Base-by-base conservation (phyloP, 30 jellyfish, hydroid and myxozoan species). In the Chironex yamaguchii region DNA sequence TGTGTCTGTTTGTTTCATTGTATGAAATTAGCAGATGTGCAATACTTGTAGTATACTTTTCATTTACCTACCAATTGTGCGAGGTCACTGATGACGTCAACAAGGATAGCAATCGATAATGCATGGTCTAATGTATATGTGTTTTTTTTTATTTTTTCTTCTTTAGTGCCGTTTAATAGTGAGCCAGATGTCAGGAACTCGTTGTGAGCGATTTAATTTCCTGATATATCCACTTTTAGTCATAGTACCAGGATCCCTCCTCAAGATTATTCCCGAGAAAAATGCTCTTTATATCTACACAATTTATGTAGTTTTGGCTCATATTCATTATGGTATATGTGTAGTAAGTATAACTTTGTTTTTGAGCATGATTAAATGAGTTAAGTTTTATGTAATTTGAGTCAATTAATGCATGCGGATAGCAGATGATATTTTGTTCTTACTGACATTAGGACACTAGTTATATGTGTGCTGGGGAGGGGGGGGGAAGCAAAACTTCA, bases 131-230 rank as follows among this genome's bases (percentile, higher is more conserved):
- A n/a, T n/a, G n/a, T n/a, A 6, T 22, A 9, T 23, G 9, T 17
- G 17, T 34, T 4, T 0, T 21, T 69, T 65, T 33, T 4, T 26
- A 27, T 71, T 67, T 3, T 23, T 25, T 54, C 34, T 33, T n/a
- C 76, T 80, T 1, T 36, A 92, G 98, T 92, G 98, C 68, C 97
- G 98, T 0, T 68, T 92, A 86, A 92, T 92, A 2, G 91, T 92
- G 28, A 83, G 97, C 2, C 98, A 92, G 79, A 92, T 92, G 98
- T 79, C 98, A 0, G 87, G 89, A 4, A 34, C 96, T 0, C 42
- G 69, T 48, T 92, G 98, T 36, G 98, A 92, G 25, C 72, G 98
- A 24, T 72, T 80, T 69, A 92, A 92, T 50, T 70, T 85, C 67
- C 62, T 92, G 49, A 73, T 89, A 13, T 67, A 50, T 25, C 97